These are phyloP conservation scores for Anguilla pacifica DNA, from an alignment of 2,797 vertebrate genomes.

Conservation along the genomic window DNA sequence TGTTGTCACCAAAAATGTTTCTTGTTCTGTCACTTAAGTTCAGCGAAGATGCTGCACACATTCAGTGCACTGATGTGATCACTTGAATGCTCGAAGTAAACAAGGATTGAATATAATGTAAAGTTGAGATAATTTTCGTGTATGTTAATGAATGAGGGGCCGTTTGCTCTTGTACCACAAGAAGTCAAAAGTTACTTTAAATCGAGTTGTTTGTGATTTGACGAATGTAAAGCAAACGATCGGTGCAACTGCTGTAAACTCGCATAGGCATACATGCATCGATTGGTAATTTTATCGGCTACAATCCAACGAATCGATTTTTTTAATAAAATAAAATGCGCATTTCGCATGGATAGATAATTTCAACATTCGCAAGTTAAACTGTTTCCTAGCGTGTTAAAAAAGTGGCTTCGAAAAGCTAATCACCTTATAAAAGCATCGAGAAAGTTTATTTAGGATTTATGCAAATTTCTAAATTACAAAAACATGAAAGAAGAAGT, in stretches of 20 bases:
- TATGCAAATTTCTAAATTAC: neutral
- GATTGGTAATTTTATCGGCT: neutral
- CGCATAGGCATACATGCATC: too few species aligned
- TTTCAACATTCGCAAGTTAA: neutral
- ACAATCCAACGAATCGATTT: neutral
- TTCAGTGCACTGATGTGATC: neutral
- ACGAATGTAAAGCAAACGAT: too few species aligned
- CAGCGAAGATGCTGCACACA: neutral
- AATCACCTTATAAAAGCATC: neutral
- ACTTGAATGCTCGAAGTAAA: neutral
- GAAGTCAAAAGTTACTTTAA: too few species aligned
- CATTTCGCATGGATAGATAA: neutral
- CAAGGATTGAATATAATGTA: neutral
- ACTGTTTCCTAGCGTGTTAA: neutral
- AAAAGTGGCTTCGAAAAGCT: neutral
- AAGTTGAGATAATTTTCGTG: neutral
- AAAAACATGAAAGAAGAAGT: neutral
- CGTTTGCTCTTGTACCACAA: too few species aligned
- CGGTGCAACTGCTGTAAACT: too few species aligned
- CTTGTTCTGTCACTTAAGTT: neutral
- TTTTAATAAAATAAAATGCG: neutral
- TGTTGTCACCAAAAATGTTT: neutral
- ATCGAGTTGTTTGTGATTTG: too few species aligned
- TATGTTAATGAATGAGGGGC: neutral
- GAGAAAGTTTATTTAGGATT: neutral